A percentile compares a stretch with the other conserved stretches of the same genome.
These are phyloP conservation scores for Spinus pinus DNA, from an alignment of 2,797 vertebrate species.

Conservation along the genomic window DNA sequence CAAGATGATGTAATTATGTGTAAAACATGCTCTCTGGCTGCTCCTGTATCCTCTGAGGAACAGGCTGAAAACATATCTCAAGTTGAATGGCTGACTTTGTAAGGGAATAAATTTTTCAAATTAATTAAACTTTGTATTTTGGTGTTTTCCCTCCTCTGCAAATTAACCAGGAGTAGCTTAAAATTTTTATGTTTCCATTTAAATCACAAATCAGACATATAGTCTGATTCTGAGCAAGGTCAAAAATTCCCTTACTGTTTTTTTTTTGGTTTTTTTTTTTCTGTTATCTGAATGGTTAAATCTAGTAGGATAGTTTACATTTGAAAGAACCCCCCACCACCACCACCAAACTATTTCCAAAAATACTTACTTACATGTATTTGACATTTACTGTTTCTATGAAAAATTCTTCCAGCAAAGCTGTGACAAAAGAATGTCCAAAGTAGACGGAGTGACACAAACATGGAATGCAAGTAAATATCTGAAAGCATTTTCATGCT, in stretches of 20 bases:
- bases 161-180: background rate
- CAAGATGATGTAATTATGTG: background rate
- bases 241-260: background rate
- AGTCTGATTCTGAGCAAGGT: background rate
- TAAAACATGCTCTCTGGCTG: background rate
- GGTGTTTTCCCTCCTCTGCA: background rate
- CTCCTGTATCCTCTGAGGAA: background rate
- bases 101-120: constrained; percentile 6
- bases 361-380: background rate
- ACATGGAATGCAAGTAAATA: background rate
- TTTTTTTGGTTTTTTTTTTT: background rate
- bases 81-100: background rate
- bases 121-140: constrained; percentile 14
- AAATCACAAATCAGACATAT: background rate
- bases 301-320: background rate
- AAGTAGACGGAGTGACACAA: background rate
- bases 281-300: background rate
- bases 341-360: background rate
- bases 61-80: background rate
- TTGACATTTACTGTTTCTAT: background rate
- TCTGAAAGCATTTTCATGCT: background rate
- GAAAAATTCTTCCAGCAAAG: background rate
- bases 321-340: background rate
- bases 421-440: background rate
- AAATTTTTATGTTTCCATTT: background rate